Evolutionary conservation across 2,888 invertebrate species (phyloP), one percentile per base, ranked within the genome.

Genomic region (Andrena dorsata): DNA sequence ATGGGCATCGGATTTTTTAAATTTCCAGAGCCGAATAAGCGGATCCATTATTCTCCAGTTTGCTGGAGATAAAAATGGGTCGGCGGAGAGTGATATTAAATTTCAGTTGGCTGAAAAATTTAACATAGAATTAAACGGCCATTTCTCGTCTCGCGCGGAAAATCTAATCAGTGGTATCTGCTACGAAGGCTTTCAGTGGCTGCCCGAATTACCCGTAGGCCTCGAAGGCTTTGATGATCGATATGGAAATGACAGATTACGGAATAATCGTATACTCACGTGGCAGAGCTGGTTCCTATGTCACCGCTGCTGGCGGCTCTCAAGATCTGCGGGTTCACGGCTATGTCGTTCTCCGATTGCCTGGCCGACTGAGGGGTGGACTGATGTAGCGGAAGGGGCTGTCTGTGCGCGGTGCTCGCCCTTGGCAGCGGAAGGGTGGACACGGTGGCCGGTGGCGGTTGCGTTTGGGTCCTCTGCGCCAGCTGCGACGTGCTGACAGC

Each of bases 391-490:
- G 89, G 89, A 80, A 90, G 85, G 53, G 84, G 83, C 2, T 86
- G 91, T 51, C 90, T 87, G 71, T 87, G 88, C 32, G 85, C 80
- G 56, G 85, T 84, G 74, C 79, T 90, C 80, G 77, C 86, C 77
- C 91, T 90, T 23, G 92, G 85, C 66, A 92, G 83, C 56, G 92
- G 91, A 74, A 92, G 90, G 74, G 92, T 92, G 70, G 93, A 90
- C 75, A 91, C 88, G 60, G 81, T 64, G 16, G 88, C 51, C 23
- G 88, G 60, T 94, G 95, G 91, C 94, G 95, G 93, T 94, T 95
- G 94, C 94, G 89, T 90, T 69, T 88, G 86, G 76, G 89, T 87
- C 71, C 88, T 86, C 73, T 91, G 90, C 28, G 90, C 85, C 71
- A 93, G 88, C 82, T 93, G 92, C n/a, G 93, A 92, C 41, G 92